Base-by-base conservation (phyloP, 2,888 invertebrate species). In the Odontomyia ornata region DNA sequence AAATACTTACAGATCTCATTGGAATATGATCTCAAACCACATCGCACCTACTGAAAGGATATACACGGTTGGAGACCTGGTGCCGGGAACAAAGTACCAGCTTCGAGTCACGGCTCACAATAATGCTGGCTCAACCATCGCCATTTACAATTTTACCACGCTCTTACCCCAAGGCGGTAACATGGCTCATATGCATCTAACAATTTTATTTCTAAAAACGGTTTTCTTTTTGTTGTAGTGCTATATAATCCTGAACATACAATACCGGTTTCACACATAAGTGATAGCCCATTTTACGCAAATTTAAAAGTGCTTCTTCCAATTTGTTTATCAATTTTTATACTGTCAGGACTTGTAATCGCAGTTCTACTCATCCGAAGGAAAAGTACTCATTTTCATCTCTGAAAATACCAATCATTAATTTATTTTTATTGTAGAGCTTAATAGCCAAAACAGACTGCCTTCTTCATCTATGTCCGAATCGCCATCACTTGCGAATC, bases 121-220 rank as follows among this genome's bases (percentile, higher is more conserved):
- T 86, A 95, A 95, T 85, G 95, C 95, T 0, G 96, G 96, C 0
- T 93, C 93, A 79, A 94, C 94, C 0, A 90, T 92, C 65, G 94
- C 94, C 0, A 88, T 94, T 13, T 95, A 95, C 84, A 95, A 95
- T 87, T 94, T 95, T 84, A 94, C 94, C 30, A 96, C 95, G 1
- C 90, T 94, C 79, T 92, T 93, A 5, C 87, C 92, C 18, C 91
- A 91, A 82, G 94, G 93, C 85, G 91, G 95, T 92, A 86, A 89
- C 36, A 36, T 89, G 11, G 15, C 11, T 15, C n/a, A n/a, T n/a
- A 43, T 18, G 30, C 9, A 18, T 47, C 13, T 1, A 9, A 43
- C 23, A 69, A 28, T 69, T 9, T 5, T 11, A n/a, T 43, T 18
- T 43, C 11, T n/a, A 13, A 67, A 27, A 30, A 23, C 21, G 18